A percentile compares a stretch with the other conserved stretches of the same genome.
phyloP scores from a whole-genome alignment of 2,113 vertebrate species.

The Pelobates fuscus region DNA sequence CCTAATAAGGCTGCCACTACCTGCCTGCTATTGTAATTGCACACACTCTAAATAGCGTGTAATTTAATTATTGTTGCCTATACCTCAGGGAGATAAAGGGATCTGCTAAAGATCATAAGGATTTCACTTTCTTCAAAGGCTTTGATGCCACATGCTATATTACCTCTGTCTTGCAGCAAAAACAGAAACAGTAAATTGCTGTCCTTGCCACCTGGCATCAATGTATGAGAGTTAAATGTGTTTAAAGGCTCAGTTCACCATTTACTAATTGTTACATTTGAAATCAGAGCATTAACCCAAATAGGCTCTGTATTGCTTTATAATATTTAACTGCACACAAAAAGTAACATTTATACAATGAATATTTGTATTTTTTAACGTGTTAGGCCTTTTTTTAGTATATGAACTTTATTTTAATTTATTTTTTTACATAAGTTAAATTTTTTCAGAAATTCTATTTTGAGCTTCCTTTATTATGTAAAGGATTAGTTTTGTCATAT shows the following conservation, averaged over 20 bases:
- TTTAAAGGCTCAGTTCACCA: conserved; percentile 20
- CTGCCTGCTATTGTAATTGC: conserved; percentile 24
- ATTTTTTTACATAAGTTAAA: too few relatives aligned
- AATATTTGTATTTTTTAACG: too few relatives aligned
- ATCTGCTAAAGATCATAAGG: conserved; percentile 45
- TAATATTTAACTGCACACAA: too few relatives aligned
- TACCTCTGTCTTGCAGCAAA: conserved; percentile 29
- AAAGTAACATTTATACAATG: too few relatives aligned
- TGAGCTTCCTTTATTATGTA: too few relatives aligned
- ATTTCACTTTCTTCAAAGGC: conserved; percentile 45
- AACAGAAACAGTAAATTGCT: conserved; percentile 33
- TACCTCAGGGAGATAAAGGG: conserved; percentile 40
- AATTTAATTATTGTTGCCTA: conserved; percentile 46
- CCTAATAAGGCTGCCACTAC: conserved; percentile 15
- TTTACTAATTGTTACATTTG: conserved; percentile 13
- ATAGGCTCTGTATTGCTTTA: too few relatives aligned
- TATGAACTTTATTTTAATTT: too few relatives aligned
- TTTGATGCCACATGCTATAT: conserved; percentile 40
- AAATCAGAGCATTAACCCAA: not conserved
- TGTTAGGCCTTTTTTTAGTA: too few relatives aligned
- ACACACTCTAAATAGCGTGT: conserved; percentile 35
- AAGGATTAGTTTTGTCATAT: too few relatives aligned
- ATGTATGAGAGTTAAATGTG: not conserved
- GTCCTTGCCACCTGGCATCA: conserved; percentile 31
- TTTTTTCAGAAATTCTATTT: too few relatives aligned